Base-by-base conservation (phyloP, 2,888 invertebrate species). In the Escarpia spicata region DNA sequence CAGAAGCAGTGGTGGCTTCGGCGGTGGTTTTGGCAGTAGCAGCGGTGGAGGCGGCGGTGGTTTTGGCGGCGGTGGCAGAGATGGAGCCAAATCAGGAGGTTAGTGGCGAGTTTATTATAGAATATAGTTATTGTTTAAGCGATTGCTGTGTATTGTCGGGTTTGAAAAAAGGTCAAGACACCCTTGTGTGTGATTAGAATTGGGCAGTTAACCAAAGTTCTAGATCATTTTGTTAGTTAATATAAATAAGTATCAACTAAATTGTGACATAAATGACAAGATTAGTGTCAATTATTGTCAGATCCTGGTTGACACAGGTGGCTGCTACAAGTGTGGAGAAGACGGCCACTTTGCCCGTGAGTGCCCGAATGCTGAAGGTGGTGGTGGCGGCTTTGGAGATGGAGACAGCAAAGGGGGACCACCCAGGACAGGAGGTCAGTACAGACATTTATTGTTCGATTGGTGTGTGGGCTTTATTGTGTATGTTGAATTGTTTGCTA, bases 301-400 rank as follows among this genome's bases (percentile, higher is more conserved):
- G 43, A 43, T 91, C 2, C 12, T 43, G 91, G 92, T 43, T 37
- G 43, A 0, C 19, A 31, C 31, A 44, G 91, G 91, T 26, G 75
- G 75, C 26, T 75, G 75, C 75, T 75, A 93, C 93, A 95, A 96
- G 93, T 96, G 96, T 94, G 95, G 95, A 58, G 95, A 95, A 93
- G 94, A 94, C 10, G 95, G 95, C 12, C 96, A 96, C 92, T 93
- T 95, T 90, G 94, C 95, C 9, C 92, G 95, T 92, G 95, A 96
- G 91, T 96, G 96, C 93, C 95, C 95, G 8, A 94, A 43, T 8
- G 91, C 43, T 91, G 44, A 52, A 91, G 75, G 75, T 19, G 75
- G 75, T 26, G 75, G 75, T 26, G 75, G 75, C 45, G 45, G 52
- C 91, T 91, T 37, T 45, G 45, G 52, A 12, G 44, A 45, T n/a